These are phyloP conservation scores for Cyprinodon tularosa DNA, from an alignment of 2,113 vertebrate species.

Conservation along the genomic window DNA sequence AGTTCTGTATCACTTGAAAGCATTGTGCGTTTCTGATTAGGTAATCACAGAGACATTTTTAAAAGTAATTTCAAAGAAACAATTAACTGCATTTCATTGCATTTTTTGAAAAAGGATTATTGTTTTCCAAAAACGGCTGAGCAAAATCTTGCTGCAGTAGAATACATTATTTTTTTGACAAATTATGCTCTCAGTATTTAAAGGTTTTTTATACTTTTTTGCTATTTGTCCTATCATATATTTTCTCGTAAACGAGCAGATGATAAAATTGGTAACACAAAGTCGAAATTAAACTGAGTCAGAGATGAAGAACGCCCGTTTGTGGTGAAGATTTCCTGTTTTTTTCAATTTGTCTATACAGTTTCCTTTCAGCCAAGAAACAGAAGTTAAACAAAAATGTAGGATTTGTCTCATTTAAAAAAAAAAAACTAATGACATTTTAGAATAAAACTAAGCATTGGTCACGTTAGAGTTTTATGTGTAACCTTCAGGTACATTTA, in stretches of 20 bases:
- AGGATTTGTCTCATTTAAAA: neutral
- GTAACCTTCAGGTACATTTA: neutral
- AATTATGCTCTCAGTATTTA: neutral
- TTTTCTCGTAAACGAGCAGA: neutral
- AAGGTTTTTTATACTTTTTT: neutral
- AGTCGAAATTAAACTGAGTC: neutral
- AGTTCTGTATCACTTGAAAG: neutral
- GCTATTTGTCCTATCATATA: neutral
- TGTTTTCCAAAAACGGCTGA: neutral
- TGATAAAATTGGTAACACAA: neutral
- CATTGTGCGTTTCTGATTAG: neutral
- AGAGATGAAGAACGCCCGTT: neutral
- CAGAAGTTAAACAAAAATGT: neutral
- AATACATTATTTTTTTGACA: neutral
- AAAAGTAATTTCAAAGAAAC: neutral
- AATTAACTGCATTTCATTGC: too few relatives aligned
- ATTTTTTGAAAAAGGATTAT: neutral
- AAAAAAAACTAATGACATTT: neutral
- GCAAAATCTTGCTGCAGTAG: neutral
- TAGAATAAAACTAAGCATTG: neutral
- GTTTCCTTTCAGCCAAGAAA: neutral
- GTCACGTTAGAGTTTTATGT: neutral
- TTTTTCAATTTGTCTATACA: neutral
- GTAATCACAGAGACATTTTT: neutral
- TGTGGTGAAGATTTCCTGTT: slow-evolving; percentile 16